These are phyloP conservation scores for Alcedo quadribrachys DNA, from an alignment of 2,797 vertebrate genomes.

Conservation along the genomic window DNA sequence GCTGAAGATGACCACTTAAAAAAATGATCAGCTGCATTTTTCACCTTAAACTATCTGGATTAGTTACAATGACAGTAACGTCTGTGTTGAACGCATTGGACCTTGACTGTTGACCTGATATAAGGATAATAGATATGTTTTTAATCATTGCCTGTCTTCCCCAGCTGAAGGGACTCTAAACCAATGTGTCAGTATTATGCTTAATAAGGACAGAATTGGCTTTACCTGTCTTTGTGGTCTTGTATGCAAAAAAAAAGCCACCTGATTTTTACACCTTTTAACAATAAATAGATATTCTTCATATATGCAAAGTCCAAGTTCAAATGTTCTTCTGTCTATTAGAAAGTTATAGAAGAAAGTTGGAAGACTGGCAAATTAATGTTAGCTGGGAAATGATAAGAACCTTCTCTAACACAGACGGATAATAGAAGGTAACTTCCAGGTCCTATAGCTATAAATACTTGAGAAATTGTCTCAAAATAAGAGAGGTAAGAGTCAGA, in stretches of 20 bases:
- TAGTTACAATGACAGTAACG: neutral
- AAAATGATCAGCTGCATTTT: neutral
- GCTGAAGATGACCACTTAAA: neutral
- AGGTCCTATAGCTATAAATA: slow-evolving; percentile 30
- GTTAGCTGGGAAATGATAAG: neutral
- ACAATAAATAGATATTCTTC: neutral
- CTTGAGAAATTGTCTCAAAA: slow-evolving; percentile 35
- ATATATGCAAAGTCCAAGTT: neutral
- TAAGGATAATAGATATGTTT: slow-evolving; percentile 8
- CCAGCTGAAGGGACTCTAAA: neutral
- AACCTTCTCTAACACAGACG: neutral
- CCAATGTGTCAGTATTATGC: neutral
- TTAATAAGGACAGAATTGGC: neutral
- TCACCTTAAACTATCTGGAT: neutral
- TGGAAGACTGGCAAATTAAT: neutral
- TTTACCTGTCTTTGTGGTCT: neutral
- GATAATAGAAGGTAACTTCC: neutral
- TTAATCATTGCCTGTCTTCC: slow-evolving; percentile 23
- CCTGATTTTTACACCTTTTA: neutral
- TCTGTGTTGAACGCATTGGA: slow-evolving; percentile 10
- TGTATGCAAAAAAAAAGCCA: neutral
- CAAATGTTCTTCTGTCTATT: neutral
- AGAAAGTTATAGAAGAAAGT: neutral
- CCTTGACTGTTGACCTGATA: slow-evolving; percentile 1
- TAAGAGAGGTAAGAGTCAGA: neutral